Base-by-base conservation (phyloP, 2,797 vertebrate genomes). In the Avahi laniger region DNA sequence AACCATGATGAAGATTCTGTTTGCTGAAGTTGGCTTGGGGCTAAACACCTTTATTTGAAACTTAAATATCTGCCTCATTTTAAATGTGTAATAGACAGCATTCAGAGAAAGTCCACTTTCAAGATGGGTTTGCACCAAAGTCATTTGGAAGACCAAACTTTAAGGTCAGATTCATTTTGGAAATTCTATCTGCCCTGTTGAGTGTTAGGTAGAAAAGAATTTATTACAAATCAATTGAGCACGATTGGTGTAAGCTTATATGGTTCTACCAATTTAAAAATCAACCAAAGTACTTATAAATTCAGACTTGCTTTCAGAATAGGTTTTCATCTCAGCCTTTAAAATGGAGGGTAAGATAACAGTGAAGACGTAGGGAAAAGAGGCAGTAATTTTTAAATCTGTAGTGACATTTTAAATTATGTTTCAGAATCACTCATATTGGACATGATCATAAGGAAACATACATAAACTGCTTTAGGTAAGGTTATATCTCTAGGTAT, bases 1-100 rank as follows among this genome's bases (percentile, higher is more conserved):
- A 69, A 91, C 84, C 59, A 52, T 73, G 80, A 70, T 96, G 90
- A 91, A n/a, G 2, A 89, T 95, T 70, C 48, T 1, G 0, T 93
- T 75, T 78, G 78, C 38, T 87, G 54, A 88, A 94, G 61, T 14
- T 46, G 52, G 28, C 35, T 83, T 93, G 30, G 33, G 69, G 20
- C 46, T 97, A 54, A 57, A 92, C 63, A 52, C 46, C 1, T 79
- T 86, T 70, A 28, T 18, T 80, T 81, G 43, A 38, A 87, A 69
- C 24, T 69, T 20, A 78, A 52, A 38, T 67, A 52, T 17, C 7
- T 63, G 20, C 54, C 50, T 81, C 73, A 54, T 61, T 89, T 57
- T 80, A 72, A 75, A 85, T 59, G 24, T 52, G 11, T 76, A 79
- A 61, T 30, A 33, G 4, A 43, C 38, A 38, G 18, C 38, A 38